Evolutionary conservation across 2,113 vertebrate genomes (phyloP), one percentile per base, ranked within the genome.

Genomic region (Embiotoca jacksoni): DNA sequence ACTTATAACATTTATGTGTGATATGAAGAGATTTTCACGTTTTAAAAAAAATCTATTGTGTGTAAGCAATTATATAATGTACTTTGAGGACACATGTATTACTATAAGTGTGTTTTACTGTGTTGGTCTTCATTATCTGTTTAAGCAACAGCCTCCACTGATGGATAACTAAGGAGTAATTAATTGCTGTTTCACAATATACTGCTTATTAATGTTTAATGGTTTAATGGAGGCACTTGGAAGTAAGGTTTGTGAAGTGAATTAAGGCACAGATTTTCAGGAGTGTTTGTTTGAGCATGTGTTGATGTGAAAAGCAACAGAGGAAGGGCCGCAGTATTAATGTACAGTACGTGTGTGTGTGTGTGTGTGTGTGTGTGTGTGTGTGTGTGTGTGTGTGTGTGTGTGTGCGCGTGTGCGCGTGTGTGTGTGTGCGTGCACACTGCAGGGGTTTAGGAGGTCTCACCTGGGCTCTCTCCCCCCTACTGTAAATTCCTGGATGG

Each of bases 401-500:
- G 50, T 61, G 13, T 57, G 60, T 57, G 32, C 30, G 62, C 16
- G 50, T 56, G 32, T 14, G 53, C 62, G 59, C 31, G 54, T 78
- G 61, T 70, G 62, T 44, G 76, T 46, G 60, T 54, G 76, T 55
- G 58, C 61, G 11, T 49, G 56, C 36, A 36, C 35, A 36, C 53
- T 11, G 23, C 33, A 16, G 47, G 73, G 76, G 78, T 81, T 71
- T 57, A 55, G 53, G 58, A 77, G 75, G 72, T 60, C 80, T 85
- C 80, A 86, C 87, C 85, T 85, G 82, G 71, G 57, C 68, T 78
- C 57, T 78, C 57, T 15, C 30, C 78, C 35, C 83, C 58, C 68
- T 75, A 83, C 87, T 87, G 86, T 92, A 91, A 86, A 89, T 85
- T 89, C 72, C 80, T 71, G 5, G 65, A 75, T 75, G 78, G 59